phyloP scores from a whole-genome alignment of 2,113 vertebrate genomes.

The Zootoca vivipara region DNA sequence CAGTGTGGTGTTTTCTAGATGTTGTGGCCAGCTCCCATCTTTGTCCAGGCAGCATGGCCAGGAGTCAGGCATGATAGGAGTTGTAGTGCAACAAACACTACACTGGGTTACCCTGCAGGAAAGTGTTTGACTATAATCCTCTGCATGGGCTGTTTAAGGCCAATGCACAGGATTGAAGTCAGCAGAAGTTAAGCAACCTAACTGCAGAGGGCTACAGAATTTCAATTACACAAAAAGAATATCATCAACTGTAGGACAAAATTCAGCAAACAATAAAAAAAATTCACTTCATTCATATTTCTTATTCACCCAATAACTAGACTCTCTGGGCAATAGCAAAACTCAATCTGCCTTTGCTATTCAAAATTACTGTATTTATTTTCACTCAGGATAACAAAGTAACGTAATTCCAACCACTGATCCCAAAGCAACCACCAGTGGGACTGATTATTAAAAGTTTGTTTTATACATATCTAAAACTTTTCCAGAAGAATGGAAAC shows the following conservation, averaged over 20 bases:
- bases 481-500: background rate
- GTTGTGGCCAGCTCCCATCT: too few species aligned
- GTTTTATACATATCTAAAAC: background rate
- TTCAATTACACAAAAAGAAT: background rate
- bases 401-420: background rate
- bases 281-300: too few species aligned
- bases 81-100: too few species aligned
- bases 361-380: background rate
- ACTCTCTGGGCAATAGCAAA: background rate
- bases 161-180: constrained; percentile 34
- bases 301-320: too few species aligned
- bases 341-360: background rate
- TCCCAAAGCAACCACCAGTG: background rate
- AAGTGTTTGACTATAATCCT: background rate
- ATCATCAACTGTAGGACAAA: background rate
- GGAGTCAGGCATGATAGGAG: too few species aligned
- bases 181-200: background rate
- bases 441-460: background rate
- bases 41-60: too few species aligned
- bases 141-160: background rate
- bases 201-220: background rate
- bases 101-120: background rate
- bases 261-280: background rate
- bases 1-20: too few species aligned
- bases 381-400: background rate